phyloP scores from a whole-genome alignment of 2,888 invertebrate species.

The Eutolmus rufibarbis region DNA sequence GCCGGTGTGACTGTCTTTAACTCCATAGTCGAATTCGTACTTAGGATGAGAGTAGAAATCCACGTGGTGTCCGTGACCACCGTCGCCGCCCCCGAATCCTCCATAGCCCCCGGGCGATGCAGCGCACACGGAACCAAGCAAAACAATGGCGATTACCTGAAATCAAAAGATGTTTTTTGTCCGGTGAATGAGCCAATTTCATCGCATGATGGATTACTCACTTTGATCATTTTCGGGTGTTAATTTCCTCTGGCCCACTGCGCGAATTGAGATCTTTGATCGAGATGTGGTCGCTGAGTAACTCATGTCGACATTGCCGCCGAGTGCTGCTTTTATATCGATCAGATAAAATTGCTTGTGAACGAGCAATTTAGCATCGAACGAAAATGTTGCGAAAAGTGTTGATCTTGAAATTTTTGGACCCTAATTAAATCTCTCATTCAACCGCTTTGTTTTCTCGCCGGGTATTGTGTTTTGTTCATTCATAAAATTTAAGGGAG shows the following conservation, averaged over 20 bases:
- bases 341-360: not conserved
- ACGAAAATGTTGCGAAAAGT: not conserved
- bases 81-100: constrained; percentile 8
- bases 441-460: not conserved
- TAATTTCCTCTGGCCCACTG: not conserved
- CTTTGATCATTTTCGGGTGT: not conserved
- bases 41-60: constrained; percentile 62
- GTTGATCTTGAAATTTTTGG: not conserved
- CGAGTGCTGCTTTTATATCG: not conserved
- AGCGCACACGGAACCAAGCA: not conserved
- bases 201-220: not conserved
- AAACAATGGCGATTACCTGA: not conserved
- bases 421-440: not conserved
- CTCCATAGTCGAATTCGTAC: constrained; percentile 64
- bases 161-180: not conserved
- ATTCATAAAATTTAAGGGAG: not conserved
- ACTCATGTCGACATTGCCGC: not conserved
- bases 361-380: not conserved
- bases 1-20: constrained; percentile 64
- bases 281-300: not conserved
- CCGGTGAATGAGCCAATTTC: not conserved
- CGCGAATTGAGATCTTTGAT: not conserved
- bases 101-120: not conserved
- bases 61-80: constrained; percentile 11
- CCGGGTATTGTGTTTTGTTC: not conserved